A percentile compares a stretch with the other conserved stretches of the same genome.
Conservation (phyloP, 1,140 invertebrate genomes). For the Plectrocnemia conspersa region DNA sequence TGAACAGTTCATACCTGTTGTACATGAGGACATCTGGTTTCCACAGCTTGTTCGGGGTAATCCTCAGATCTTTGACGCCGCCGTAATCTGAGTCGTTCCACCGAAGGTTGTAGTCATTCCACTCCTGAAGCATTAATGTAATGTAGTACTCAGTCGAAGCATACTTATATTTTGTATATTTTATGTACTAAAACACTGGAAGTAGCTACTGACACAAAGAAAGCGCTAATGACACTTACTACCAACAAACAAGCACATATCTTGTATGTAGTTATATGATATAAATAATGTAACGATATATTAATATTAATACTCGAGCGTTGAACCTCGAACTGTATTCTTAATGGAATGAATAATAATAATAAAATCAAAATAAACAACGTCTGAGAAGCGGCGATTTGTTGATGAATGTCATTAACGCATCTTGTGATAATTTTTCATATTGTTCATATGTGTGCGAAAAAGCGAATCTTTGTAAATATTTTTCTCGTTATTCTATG, state of each 20-base stretch:
- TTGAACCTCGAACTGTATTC: not conserved
- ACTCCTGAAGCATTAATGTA: slow-evolving; percentile 65
- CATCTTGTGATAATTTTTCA: slow-evolving; percentile 26
- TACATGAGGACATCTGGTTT: slow-evolving; percentile 98
- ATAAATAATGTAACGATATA: not conserved
- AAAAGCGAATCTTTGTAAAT: slow-evolving; percentile 8
- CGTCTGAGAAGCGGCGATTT: slow-evolving; percentile 15
- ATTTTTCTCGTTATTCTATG: too few species aligned
- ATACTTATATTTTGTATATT: too few species aligned
- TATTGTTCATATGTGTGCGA: slow-evolving; percentile 15
- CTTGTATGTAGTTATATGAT: too few species aligned
- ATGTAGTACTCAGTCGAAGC: slow-evolving; percentile 46
- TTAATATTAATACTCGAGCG: not conserved
- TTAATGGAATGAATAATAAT: not conserved
- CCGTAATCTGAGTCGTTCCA: slow-evolving; percentile 95
- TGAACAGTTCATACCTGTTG: slow-evolving; percentile 86
- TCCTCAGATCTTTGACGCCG: slow-evolving; percentile 86
- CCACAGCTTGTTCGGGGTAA: slow-evolving; percentile 94
- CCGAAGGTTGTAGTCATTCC: slow-evolving; percentile 93
- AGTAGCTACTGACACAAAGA: slow-evolving; percentile 32
- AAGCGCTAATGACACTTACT: slow-evolving; percentile 36
- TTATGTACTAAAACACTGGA: slow-evolving; percentile 32
- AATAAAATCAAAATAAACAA: not conserved
- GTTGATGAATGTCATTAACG: slow-evolving; percentile 35
- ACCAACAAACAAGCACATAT: slow-evolving; percentile 34